Percentiles rank a stretch among this genome's conserved stretches.
Evolutionary conservation across 2,888 invertebrate genomes (phyloP).

Genomic region (Stenodema calcarata): DNA sequence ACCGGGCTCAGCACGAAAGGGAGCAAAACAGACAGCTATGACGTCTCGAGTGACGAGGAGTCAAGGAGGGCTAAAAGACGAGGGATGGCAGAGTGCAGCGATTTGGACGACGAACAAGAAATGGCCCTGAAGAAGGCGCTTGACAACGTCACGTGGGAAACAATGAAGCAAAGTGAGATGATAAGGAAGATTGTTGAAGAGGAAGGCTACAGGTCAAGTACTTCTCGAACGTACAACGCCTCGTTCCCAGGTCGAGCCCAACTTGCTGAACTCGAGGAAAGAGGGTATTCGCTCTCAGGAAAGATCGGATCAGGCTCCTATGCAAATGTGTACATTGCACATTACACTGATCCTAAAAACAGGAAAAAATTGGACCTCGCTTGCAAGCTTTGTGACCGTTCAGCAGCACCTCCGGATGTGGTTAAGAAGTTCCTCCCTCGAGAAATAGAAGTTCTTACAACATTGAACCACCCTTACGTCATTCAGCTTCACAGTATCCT

Average conservation of each 20-base stretch:
- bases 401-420: constrained; percentile 87
- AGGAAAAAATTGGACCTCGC: constrained; percentile 77
- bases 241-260: constrained; percentile 75
- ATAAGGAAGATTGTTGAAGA: constrained; percentile 8
- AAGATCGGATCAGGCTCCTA: constrained; percentile 92
- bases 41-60: not conserved
- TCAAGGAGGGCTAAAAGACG: not conserved
- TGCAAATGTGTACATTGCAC: constrained; percentile 86
- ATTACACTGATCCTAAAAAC: constrained; percentile 76
- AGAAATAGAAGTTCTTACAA: constrained; percentile 86
- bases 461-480: constrained; percentile 88
- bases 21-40: not conserved
- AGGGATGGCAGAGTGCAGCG: not conserved
- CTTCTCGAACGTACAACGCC: not conserved
- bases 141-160: constrained; percentile 24
- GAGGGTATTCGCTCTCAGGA: constrained; percentile 82
- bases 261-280: constrained; percentile 82
- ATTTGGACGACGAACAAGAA: not conserved
- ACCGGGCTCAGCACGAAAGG: constrained; percentile 3
- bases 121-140: constrained; percentile 14
- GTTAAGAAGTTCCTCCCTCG: constrained; percentile 91
- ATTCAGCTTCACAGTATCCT: constrained; percentile 88
- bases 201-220: constrained; percentile 3
- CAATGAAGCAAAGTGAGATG: constrained; percentile 34
- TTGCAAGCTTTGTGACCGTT: constrained; percentile 90